Percentiles rank a stretch among this genome's conserved stretches.
These are phyloP conservation scores for Hirtodrosophila cameraria DNA, from an alignment of 2,888 invertebrate species.

Conservation along the genomic window DNA sequence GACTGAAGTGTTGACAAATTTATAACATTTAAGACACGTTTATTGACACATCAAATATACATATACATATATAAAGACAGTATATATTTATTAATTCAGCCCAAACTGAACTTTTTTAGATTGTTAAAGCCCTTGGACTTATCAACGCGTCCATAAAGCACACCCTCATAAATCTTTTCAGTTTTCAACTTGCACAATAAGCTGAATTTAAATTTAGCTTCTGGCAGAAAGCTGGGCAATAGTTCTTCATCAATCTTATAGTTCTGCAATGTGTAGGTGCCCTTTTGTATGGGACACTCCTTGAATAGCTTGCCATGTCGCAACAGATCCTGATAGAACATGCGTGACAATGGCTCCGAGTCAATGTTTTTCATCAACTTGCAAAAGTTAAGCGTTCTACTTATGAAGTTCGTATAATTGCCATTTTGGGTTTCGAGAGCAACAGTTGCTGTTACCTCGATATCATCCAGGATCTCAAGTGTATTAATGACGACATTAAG, in stretches of 20 bases:
- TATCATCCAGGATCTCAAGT: slow-evolving; percentile 67
- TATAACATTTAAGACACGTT: slow-evolving; percentile 40
- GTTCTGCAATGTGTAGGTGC: slow-evolving; percentile 64
- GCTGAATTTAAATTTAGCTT: slow-evolving; percentile 62
- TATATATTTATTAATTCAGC: slow-evolving; percentile 19
- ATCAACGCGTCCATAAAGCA: slow-evolving; percentile 72
- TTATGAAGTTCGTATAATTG: slow-evolving; percentile 66
- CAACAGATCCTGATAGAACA: slow-evolving; percentile 74
- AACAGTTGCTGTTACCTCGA: slow-evolving; percentile 55
- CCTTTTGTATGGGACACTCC: slow-evolving; percentile 76
- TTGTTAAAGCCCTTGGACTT: slow-evolving; percentile 83
- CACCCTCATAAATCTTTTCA: slow-evolving; percentile 61
- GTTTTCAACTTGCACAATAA: slow-evolving; percentile 47
- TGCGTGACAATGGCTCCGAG: slow-evolving; percentile 62
- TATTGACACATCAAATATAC: slow-evolving; percentile 27
- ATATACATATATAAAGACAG: neutral
- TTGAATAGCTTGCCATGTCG: slow-evolving; percentile 74
- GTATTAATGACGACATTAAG: slow-evolving; percentile 63
- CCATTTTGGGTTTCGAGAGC: slow-evolving; percentile 66
- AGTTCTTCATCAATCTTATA: slow-evolving; percentile 80
- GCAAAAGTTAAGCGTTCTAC: slow-evolving; percentile 71
- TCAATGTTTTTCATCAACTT: slow-evolving; percentile 73
- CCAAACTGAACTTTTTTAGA: slow-evolving; percentile 81
- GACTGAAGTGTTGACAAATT: slow-evolving; percentile 47
- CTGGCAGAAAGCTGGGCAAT: slow-evolving; percentile 80